phyloP scores from a whole-genome alignment of 2,113 vertebrate species.

The Gambusia holbrooki region DNA sequence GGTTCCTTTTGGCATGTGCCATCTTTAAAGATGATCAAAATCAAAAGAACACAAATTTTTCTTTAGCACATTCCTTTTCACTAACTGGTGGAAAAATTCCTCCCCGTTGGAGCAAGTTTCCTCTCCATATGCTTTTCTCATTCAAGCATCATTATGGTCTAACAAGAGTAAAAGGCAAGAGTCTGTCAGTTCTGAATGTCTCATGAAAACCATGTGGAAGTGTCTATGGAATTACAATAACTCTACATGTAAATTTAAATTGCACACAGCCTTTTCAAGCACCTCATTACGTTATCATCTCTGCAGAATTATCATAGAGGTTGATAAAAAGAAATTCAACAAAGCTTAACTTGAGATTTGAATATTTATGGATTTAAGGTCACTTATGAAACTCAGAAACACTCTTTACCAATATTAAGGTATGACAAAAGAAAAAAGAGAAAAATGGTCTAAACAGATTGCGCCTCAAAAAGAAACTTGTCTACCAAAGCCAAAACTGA shows the following conservation, averaged over 20 bases:
- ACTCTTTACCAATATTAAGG: too few species aligned
- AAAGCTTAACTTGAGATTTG: neutral
- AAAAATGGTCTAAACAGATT: too few species aligned
- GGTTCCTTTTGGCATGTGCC: conserved; percentile 36
- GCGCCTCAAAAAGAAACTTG: too few species aligned
- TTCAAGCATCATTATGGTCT: conserved; percentile 34
- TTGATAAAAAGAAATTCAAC: too few species aligned
- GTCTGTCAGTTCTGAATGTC: conserved; percentile 45
- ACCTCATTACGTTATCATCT: conserved; percentile 40
- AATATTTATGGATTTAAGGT: conserved; percentile 1
- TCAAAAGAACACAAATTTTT: conserved; percentile 66
- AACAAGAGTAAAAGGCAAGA: conserved; percentile 28
- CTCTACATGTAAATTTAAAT: conserved; percentile 2
- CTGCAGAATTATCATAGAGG: too few species aligned
- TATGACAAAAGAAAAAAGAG: neutral
- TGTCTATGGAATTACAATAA: conserved; percentile 58
- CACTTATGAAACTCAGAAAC: conserved; percentile 7
- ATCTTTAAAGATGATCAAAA: conserved; percentile 45
- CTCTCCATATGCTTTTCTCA: conserved; percentile 61
- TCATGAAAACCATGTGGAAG: conserved; percentile 51
- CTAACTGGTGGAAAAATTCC: conserved; percentile 48
- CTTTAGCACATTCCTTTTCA: conserved; percentile 54
- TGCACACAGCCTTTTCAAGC: neutral
- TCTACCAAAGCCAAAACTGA: too few species aligned
- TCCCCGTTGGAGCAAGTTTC: conserved; percentile 49